Conservation (phyloP, 2,797 vertebrate species). For the Anguilla megastoma region DNA sequence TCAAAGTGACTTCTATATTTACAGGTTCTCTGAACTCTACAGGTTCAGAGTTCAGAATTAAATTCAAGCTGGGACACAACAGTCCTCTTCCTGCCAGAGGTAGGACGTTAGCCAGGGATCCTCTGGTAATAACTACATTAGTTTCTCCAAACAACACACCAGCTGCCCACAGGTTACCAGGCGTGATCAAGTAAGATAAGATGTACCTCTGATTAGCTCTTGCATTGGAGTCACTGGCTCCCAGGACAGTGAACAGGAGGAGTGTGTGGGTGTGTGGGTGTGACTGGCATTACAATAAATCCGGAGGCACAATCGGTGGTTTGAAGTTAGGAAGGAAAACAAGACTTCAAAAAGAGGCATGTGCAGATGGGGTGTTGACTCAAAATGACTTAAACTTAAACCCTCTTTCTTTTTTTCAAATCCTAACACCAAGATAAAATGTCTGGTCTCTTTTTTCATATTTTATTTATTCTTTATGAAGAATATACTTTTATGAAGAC, state of each 20-base stretch:
- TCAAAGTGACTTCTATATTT: not conserved
- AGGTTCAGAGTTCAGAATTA: not conserved
- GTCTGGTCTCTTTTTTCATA: not conserved
- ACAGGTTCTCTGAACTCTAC: too few relatives aligned
- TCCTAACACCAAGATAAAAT: not conserved
- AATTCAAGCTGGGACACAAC: not conserved
- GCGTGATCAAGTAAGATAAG: not conserved
- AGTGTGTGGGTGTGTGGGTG: not conserved
- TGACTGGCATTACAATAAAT: not conserved
- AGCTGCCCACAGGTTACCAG: not conserved
- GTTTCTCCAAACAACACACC: not conserved
- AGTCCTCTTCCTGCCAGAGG: not conserved
- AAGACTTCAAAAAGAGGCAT: not conserved
- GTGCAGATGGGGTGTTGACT: not conserved
- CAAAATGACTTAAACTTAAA: not conserved
- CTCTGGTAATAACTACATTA: not conserved
- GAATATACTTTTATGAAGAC: not conserved
- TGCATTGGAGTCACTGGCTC: not conserved
- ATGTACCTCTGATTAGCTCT: not conserved
- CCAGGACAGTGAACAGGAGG: not conserved
- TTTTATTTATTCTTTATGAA: not conserved
- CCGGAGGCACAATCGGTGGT: not conserved
- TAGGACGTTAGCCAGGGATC: not conserved
- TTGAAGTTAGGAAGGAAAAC: not conserved
- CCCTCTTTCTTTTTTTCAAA: not conserved